A percentile compares a stretch with the other conserved stretches of the same genome.
phyloP scores from a whole-genome alignment of 2,888 invertebrate species.

The Melolontha melolontha region DNA sequence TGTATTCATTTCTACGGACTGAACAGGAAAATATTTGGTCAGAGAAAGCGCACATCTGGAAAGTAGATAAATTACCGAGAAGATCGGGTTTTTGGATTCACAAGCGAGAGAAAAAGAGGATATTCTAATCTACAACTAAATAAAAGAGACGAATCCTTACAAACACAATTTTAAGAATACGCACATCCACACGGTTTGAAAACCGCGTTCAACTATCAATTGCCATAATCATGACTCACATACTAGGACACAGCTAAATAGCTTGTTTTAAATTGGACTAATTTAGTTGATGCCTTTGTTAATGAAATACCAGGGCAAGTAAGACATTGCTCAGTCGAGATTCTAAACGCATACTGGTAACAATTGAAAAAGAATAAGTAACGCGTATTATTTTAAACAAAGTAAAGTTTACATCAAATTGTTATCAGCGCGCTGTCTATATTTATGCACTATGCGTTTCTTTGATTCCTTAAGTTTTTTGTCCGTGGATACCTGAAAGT shows the following conservation, averaged over 20 bases:
- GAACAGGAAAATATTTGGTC: slow-evolving; percentile 42
- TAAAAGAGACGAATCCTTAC: slow-evolving; percentile 1
- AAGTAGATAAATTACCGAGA: slow-evolving; percentile 55
- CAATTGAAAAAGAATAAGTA: slow-evolving; percentile 3
- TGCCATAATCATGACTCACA: slow-evolving; percentile 12
- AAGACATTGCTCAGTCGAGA: slow-evolving; percentile 35
- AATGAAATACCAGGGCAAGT: slow-evolving; percentile 31
- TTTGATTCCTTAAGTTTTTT: slow-evolving; percentile 27
- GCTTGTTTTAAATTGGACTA: slow-evolving; percentile 41
- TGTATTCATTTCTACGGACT: slow-evolving; percentile 53
- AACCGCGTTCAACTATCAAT: slow-evolving; percentile 17
- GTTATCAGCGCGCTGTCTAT: not conserved
- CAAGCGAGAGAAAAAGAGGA: slow-evolving; percentile 62
- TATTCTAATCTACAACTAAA: slow-evolving; percentile 17
- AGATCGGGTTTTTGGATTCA: slow-evolving; percentile 60
- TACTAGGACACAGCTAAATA: slow-evolving; percentile 16
- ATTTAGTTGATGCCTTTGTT: slow-evolving; percentile 41
- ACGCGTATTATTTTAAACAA: too few relatives aligned
- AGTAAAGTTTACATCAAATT: not conserved
- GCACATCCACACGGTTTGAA: slow-evolving; percentile 3
- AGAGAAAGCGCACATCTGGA: slow-evolving; percentile 54
- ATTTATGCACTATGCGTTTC: slow-evolving; percentile 40
- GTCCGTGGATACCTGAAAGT: slow-evolving; percentile 41
- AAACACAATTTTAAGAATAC: not conserved
- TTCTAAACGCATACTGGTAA: slow-evolving; percentile 16